phyloP scores from a whole-genome alignment of 2,113 vertebrate species.

The Acanthochromis polyacanthus region DNA sequence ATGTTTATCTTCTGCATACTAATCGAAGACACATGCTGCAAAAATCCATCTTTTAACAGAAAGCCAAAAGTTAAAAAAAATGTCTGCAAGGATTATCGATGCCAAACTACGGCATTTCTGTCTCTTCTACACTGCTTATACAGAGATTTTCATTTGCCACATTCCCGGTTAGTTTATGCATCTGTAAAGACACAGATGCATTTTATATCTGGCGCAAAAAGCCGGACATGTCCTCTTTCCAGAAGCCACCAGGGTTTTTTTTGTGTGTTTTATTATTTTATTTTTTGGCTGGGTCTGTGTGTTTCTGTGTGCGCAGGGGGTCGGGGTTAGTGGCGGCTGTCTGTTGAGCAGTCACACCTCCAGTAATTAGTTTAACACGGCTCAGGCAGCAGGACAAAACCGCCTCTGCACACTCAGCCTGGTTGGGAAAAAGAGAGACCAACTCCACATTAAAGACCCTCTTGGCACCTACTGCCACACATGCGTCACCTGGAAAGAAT shows the following conservation, averaged over 20 bases:
- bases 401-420: slow-evolving; percentile 44
- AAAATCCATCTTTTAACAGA: background rate
- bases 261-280: no score
- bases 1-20: background rate
- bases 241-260: background rate
- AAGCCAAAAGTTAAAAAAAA: background rate
- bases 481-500: slow-evolving; percentile 73
- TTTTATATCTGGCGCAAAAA: slow-evolving; percentile 24
- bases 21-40: background rate
- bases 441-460: slow-evolving; percentile 65
- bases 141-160: background rate
- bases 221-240: background rate
- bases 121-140: background rate
- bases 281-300: slow-evolving; percentile 34
- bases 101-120: slow-evolving; percentile 3
- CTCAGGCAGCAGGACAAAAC: slow-evolving; percentile 66
- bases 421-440: slow-evolving; percentile 66
- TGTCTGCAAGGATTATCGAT: slow-evolving; percentile 7
- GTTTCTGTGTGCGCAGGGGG: slow-evolving; percentile 79
- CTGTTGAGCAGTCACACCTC: slow-evolving; percentile 82
- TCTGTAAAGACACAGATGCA: background rate
- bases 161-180: slow-evolving; percentile 2
- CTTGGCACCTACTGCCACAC: slow-evolving; percentile 54
- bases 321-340: slow-evolving; percentile 78
- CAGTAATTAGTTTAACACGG: slow-evolving; percentile 82